Base-by-base conservation (phyloP, 2,113 vertebrate species). In the Murina feae region DNA sequence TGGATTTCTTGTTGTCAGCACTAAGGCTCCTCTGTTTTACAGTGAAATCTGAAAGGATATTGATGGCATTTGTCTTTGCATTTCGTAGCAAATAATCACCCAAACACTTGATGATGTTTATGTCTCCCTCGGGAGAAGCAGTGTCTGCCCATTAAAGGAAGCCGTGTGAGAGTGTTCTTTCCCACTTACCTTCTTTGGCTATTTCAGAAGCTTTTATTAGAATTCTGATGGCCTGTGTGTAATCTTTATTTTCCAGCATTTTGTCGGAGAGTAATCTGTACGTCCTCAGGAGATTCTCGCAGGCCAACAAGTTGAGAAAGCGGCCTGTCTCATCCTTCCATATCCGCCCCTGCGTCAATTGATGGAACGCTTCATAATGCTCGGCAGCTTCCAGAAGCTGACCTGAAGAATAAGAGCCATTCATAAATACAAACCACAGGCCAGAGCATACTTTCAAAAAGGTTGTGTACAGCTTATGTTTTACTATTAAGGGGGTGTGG, bases 341-440 rank as follows among this genome's bases (percentile, higher is more conserved):
- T 0, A 96, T 21, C n/a, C 90, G 96, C 6, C 98, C 98, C 42
- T 96, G 89, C 20, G 98, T 98, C 97, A 99, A 69, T 32, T 97
- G 96, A 97, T 98, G 97, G 97, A 99, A 99, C 25, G 74, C 96
- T 98, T 99, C 98, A 97, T 98, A 99, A 98, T 98, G 97, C 71
- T 98, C 98, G 17, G 96, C 97, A 91, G 99, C 99, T 96, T 98
- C 97, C 85, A 83, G 95, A 86, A 99, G 80, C 49, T 98, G 80
- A 97, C 98, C 99, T 99, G 97, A 79, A 98, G 98, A 97, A 97
- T 0, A 96, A 88, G 97, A 96, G 0, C 60, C 2, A 93, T 92
- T 97, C 1, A 12, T 92, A 96, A 97, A 97, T 58, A 96, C 37
- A 94, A 92, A 90, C 68, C 90, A 87, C 65, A 91, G 72, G 47